Evolutionary conservation across 2,113 vertebrate species (phyloP).

Genomic region (Oryzias curvinotus): DNA sequence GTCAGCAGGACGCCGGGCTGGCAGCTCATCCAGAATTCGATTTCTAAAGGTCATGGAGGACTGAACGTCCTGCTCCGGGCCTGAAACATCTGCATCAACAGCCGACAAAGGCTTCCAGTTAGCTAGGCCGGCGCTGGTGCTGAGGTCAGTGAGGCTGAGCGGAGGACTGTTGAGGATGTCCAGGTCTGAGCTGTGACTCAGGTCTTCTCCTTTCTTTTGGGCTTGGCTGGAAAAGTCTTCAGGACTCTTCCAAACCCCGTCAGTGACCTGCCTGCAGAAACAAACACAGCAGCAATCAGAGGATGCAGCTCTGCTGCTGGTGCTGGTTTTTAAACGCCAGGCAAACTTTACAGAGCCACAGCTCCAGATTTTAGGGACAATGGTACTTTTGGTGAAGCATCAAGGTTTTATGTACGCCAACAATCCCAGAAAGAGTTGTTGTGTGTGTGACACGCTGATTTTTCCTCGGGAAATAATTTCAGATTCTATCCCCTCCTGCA

Average conservation of each 20-base stretch:
- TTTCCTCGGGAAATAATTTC: too few species aligned
- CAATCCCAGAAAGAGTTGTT: too few species aligned
- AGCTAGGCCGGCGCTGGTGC: slow-evolving; percentile 60
- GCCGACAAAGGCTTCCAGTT: slow-evolving; percentile 66
- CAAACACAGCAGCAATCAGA: slow-evolving; percentile 19
- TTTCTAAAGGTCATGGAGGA: slow-evolving; percentile 72
- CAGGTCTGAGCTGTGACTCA: slow-evolving; percentile 81
- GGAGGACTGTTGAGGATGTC: slow-evolving; percentile 89
- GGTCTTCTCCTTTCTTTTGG: slow-evolving; percentile 83
- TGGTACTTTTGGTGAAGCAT: too few species aligned
- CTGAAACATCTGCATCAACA: slow-evolving; percentile 47
- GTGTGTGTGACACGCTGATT: too few species aligned
- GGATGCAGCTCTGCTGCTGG: too few species aligned
- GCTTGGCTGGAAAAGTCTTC: slow-evolving; percentile 80
- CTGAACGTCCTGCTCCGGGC: slow-evolving; percentile 73
- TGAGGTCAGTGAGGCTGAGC: slow-evolving; percentile 82
- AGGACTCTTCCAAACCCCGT: slow-evolving; percentile 84
- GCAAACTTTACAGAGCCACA: too few species aligned
- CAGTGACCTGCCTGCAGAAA: slow-evolving; percentile 84
- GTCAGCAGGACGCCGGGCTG: slow-evolving; percentile 83
- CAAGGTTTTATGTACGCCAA: too few species aligned
- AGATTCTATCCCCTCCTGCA: too few species aligned
- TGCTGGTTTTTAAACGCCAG: too few species aligned
- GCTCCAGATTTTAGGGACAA: too few species aligned
- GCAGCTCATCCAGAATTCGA: slow-evolving; percentile 79